phyloP scores from a whole-genome alignment of 2,888 invertebrate species.

The Mythimna lalbum region DNA sequence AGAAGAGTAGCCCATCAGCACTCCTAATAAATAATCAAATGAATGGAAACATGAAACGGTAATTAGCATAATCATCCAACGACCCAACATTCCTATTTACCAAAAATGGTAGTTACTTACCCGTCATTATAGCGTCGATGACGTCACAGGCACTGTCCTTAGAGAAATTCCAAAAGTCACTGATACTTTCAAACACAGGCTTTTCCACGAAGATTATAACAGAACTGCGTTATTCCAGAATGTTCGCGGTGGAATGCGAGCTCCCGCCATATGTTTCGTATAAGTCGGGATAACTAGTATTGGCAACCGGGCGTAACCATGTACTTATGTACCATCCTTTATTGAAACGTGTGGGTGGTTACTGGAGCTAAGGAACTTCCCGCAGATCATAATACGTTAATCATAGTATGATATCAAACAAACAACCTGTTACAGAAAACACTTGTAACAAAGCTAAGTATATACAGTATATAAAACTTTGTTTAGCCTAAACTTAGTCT shows the following conservation, averaged over 20 bases:
- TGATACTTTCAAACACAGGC: slow-evolving; percentile 66
- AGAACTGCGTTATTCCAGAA: slow-evolving; percentile 83
- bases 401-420: slow-evolving; percentile 24
- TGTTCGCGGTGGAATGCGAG: slow-evolving; percentile 77
- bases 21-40: slow-evolving; percentile 56
- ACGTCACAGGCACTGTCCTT: slow-evolving; percentile 41
- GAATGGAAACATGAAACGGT: slow-evolving; percentile 51
- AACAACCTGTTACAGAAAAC: slow-evolving; percentile 19
- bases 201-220: slow-evolving; percentile 73
- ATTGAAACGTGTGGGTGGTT: slow-evolving; percentile 61
- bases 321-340: slow-evolving; percentile 65
- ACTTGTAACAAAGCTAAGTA: background rate
- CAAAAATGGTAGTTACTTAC: slow-evolving; percentile 59
- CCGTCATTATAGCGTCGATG: slow-evolving; percentile 57
- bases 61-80: slow-evolving; percentile 59
- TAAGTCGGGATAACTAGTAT: slow-evolving; percentile 76
- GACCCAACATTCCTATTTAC: slow-evolving; percentile 49
- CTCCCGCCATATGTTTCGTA: slow-evolving; percentile 85
- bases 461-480: background rate
- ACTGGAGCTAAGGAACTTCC: slow-evolving; percentile 41
- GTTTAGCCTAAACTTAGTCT: slow-evolving; percentile 17
- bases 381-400: slow-evolving; percentile 30
- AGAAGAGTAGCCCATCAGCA: slow-evolving; percentile 51
- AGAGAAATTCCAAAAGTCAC: slow-evolving; percentile 41
- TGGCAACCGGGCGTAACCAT: slow-evolving; percentile 68